Percentiles rank a stretch among this genome's conserved stretches.
Conservation (phyloP, 2,888 invertebrate genomes). For the Lacanobia wlatinum region DNA sequence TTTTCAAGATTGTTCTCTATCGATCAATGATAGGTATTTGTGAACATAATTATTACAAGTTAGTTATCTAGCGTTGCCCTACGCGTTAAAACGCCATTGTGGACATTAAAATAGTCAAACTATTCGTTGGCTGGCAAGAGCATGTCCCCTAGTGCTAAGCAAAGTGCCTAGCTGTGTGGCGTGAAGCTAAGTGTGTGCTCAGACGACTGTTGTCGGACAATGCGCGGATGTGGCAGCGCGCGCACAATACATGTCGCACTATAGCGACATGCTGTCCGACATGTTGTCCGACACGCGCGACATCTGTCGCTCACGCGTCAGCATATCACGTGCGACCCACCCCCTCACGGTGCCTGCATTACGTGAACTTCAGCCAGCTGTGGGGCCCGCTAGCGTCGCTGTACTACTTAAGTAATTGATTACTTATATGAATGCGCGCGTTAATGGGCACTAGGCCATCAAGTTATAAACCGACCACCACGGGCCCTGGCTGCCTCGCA, state of each 20-base stretch:
- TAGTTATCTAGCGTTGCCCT: neutral
- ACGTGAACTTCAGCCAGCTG: neutral
- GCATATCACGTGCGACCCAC: constrained; percentile 23
- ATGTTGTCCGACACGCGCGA: constrained; percentile 58
- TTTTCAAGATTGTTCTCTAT: neutral
- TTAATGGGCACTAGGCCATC: constrained; percentile 5
- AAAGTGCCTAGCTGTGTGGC: neutral
- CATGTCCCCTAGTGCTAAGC: neutral
- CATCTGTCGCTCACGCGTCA: constrained; percentile 52
- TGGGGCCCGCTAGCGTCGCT: neutral
- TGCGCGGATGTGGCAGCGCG: constrained; percentile 3
- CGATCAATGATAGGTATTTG: neutral
- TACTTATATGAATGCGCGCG: constrained; percentile 20
- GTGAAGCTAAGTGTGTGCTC: neutral
- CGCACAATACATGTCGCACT: constrained; percentile 38
- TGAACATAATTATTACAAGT: neutral
- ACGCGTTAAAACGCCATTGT: no score
- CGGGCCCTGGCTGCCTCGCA: neutral
- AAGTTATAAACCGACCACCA: constrained; percentile 14
- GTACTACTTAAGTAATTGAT: neutral
- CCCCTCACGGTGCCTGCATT: neutral
- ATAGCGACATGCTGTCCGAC: constrained; percentile 57
- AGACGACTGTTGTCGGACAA: neutral
- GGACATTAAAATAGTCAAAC: neutral
- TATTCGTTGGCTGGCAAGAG: neutral